Conservation (phyloP, 2,888 invertebrate genomes). For the Linnaemya tessellans region DNA sequence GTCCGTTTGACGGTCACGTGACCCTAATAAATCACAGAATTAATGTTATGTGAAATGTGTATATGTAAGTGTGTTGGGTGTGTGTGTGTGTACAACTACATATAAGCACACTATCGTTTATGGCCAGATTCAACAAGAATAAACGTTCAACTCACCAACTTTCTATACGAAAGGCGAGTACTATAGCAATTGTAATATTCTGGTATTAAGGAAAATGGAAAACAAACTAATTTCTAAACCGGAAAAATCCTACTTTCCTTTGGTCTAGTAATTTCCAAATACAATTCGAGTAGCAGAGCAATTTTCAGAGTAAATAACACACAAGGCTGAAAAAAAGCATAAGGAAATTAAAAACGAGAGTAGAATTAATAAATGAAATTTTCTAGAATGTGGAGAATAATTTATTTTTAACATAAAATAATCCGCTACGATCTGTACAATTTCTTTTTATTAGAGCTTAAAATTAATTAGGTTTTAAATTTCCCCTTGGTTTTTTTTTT, state of each 20-base stretch:
- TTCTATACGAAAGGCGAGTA: slow-evolving; percentile 36
- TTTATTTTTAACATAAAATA: neutral
- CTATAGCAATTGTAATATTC: slow-evolving; percentile 21
- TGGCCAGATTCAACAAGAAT: slow-evolving; percentile 47
- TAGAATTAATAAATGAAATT: slow-evolving; percentile 50
- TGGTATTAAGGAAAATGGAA: slow-evolving; percentile 42
- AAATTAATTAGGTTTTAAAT: too few relatives aligned
- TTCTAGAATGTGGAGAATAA: neutral
- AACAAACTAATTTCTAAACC: slow-evolving; percentile 62
- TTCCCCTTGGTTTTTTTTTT: too few relatives aligned
- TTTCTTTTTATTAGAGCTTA: too few relatives aligned
- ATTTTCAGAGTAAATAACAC: slow-evolving; percentile 8
- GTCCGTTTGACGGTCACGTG: slow-evolving; percentile 83
- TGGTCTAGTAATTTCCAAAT: slow-evolving; percentile 49
- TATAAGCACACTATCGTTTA: slow-evolving; percentile 7
- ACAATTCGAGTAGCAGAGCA: neutral
- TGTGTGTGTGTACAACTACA: slow-evolving; percentile 64
- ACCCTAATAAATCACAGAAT: slow-evolving; percentile 84
- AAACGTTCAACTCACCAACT: slow-evolving; percentile 57
- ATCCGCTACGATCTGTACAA: too few relatives aligned
- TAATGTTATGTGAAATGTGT: slow-evolving; percentile 84
- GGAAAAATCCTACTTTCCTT: slow-evolving; percentile 63
- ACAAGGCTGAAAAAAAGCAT: neutral
- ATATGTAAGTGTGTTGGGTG: slow-evolving; percentile 77
- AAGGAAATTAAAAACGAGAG: slow-evolving; percentile 73